Evolutionary conservation across 2,888 invertebrate genomes (phyloP).

Genomic region (Aethes cnicana): DNA sequence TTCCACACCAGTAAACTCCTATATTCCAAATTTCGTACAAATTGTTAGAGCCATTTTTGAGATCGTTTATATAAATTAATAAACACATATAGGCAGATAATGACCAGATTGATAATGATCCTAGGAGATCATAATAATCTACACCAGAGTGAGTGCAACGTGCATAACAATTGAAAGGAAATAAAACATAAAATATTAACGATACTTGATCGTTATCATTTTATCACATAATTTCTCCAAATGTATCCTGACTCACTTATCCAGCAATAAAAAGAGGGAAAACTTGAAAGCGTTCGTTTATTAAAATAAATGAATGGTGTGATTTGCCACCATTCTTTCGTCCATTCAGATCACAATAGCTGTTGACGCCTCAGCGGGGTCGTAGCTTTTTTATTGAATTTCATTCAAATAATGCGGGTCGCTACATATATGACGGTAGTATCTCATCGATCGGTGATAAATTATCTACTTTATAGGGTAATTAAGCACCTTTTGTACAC

Average conservation of each 20-base stretch:
- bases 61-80: too few species aligned
- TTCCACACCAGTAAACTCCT: too few species aligned
- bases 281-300: constrained; percentile 30
- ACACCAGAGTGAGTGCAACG: too few species aligned
- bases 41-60: too few species aligned
- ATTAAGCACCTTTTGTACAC: constrained; percentile 19
- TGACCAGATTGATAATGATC: too few species aligned
- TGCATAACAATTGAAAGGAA: too few species aligned
- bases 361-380: constrained; percentile 52
- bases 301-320: constrained; percentile 48
- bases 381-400: constrained; percentile 70
- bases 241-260: not conserved
- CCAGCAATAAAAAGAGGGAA: constrained; percentile 24
- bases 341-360: constrained; percentile 51
- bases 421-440: constrained; percentile 17
- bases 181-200: too few species aligned
- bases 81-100: too few species aligned
- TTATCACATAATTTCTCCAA: constrained; percentile 1
- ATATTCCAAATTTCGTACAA: too few species aligned
- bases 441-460: constrained; percentile 28
- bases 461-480: constrained; percentile 19
- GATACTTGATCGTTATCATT: not conserved
- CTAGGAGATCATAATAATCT: too few species aligned
- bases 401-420: constrained; percentile 67
- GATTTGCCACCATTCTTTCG: constrained; percentile 56